A percentile compares a stretch with the other conserved stretches of the same genome.
Conservation (phyloP, 2,888 invertebrate species). For the Tuta absoluta region DNA sequence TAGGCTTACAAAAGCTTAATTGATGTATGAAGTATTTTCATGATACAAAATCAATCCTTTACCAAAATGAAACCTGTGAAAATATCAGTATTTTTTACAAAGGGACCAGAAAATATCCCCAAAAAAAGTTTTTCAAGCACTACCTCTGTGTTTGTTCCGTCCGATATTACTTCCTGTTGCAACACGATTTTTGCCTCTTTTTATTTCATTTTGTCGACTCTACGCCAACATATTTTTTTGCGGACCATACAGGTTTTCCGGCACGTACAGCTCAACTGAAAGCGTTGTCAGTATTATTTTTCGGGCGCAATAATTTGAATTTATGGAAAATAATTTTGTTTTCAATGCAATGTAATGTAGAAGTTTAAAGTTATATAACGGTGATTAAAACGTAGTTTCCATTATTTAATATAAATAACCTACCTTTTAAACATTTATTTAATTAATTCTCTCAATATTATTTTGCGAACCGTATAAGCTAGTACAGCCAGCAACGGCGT, state of each 20-base stretch:
- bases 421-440: no score
- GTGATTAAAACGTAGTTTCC: background rate
- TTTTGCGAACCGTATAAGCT: background rate
- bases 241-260: conserved; percentile 14
- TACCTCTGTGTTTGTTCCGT: conserved; percentile 8
- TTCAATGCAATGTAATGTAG: background rate
- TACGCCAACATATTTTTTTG: conserved; percentile 20
- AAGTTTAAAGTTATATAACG: background rate
- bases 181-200: conserved; percentile 12
- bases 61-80: background rate
- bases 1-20: conserved; percentile 1
- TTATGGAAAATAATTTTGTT: background rate
- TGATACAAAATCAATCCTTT: background rate
- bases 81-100: conserved; percentile 8
- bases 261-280: conserved; percentile 6
- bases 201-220: conserved; percentile 1
- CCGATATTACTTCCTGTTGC: conserved; percentile 21
- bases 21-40: background rate
- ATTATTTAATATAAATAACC: background rate
- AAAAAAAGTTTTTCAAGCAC: conserved; percentile 7
- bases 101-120: background rate
- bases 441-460: background rate
- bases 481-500: conserved; percentile 14
- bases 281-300: background rate
- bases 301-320: background rate